Base-by-base conservation (phyloP, 2,113 vertebrate species). In the Cathartes aura region DNA sequence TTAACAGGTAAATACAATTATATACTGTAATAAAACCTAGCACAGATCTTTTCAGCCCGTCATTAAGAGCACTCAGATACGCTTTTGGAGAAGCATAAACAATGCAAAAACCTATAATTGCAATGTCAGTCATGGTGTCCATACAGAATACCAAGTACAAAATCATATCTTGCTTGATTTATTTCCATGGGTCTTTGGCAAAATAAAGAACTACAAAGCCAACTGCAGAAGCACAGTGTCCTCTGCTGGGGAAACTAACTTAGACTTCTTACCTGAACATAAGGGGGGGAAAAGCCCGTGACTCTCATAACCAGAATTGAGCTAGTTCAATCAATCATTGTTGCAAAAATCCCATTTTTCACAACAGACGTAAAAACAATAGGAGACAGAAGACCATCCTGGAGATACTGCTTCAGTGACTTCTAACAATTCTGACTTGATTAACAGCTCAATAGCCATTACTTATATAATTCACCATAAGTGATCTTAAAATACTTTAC, bases 101-200 rank as follows among this genome's bases (percentile, higher is more conserved):
- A 98, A 98, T 98, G 97, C 97, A 98, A 98, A 98, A 97, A 94
- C 94, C 97, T 97, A 67, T 98, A 98, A 98, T 98, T 98, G 98
- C 97, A 90, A 74, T 98, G 98, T 98, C 98, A 98, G 97, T 98
- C 98, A 98, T 18, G 71, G 93, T 90, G 81, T 93, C 96, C 92
- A 94, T 90, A 63, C 93, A 93, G 98, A 98, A 98, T 98, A 97
- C 97, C 96, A 98, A 98, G 89, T 86, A 95, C 83, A 90, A 78
- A 95, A 96, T 97, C 67, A 88, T 98, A 97, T 96, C 95, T 92
- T 53, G 18, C 45, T 80, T 96, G 95, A 97, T 97, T 98, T 97
- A 95, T 95, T 96, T 95, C 60, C 59, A 15, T 10, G 45, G 62
- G 23, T 81, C 80, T 82, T 68, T 32, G 47, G 84, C 71, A 64